Base-by-base conservation (phyloP, 2,888 invertebrate species). In the Gasteruption jaculator region DNA sequence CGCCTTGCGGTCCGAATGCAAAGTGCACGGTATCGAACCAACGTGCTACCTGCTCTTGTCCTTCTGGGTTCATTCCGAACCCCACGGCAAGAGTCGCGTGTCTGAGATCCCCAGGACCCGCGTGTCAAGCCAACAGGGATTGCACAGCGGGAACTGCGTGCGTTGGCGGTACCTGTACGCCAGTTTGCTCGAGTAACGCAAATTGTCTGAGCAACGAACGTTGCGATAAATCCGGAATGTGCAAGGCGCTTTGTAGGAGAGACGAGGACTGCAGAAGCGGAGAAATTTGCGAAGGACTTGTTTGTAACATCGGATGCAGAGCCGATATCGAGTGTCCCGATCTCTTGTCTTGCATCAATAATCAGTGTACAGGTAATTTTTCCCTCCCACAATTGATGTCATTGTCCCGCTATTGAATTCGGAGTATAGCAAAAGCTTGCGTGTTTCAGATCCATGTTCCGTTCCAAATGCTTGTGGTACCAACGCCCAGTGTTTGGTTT, bases 1-100 rank as follows among this genome's bases (percentile, higher is more conserved):
- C 80, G 54, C 88, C 90, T 1, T 91, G 91, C 61, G 91, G 91
- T 11, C 89, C 90, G 1, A 90, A 91, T 61, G 86, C 91, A 1
- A 73, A 81, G 14, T 91, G 91, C 60, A 80, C 85, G 0, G 86
- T 88, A 1, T 78, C 83, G 8, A 86, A 88, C 61, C 86, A 90
- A 61, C 80, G 89, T 55, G 86, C 91, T 4, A 78, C 82, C 24
- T 92, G 92, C 61, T 82, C 85, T 15, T 92, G 92, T 61, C 75
- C 82, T 22, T 74, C 78, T 34, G 85, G 84, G 15, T 81, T 91
- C 65, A 88, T 91, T 56, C 86, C 91, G 8, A 91, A 88, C 68
- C 91, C 91, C 34, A 86, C 89, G 2, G 85, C 92, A 1, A 88
- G 89, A 61, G 81, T 92, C 22, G 93, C 89, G 1, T 93, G 93